These are phyloP conservation scores for Syndactyla subalaris DNA, from an alignment of 2,797 vertebrate species.

Conservation along the genomic window DNA sequence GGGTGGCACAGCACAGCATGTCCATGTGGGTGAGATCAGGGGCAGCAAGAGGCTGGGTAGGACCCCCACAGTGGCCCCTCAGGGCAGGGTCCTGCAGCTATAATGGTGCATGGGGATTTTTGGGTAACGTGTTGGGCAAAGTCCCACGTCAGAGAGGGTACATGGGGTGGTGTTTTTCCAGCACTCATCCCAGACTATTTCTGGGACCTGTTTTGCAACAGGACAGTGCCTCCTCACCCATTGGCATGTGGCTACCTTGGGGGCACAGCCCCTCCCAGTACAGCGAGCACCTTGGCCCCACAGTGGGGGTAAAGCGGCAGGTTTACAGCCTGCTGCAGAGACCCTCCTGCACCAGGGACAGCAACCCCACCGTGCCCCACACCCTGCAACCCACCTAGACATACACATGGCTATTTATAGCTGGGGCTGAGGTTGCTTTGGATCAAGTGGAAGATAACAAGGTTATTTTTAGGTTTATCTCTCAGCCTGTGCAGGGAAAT, in stretches of 20 bases:
- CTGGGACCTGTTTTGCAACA: background rate
- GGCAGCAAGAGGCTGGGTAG: accelerated
- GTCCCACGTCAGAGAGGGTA: background rate
- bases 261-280: background rate
- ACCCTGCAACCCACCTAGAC: background rate
- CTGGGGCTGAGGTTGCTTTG: background rate
- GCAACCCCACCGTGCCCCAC: background rate
- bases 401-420: background rate
- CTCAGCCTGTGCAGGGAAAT: background rate
- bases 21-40: accelerated
- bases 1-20: background rate
- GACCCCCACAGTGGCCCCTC: background rate
- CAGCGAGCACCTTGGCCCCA: accelerated
- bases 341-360: background rate
- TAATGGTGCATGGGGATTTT: accelerated
- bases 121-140: accelerated
- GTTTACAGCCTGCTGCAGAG: background rate
- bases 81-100: background rate
- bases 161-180: background rate
- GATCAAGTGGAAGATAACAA: constrained; percentile 1
- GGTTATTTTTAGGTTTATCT: constrained; percentile 54
- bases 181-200: background rate
- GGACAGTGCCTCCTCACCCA: background rate
- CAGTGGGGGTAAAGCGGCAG: accelerated
- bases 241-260: background rate